Evolutionary conservation across 2,888 invertebrate genomes (phyloP).

Genomic region (Quadriops clusia): DNA sequence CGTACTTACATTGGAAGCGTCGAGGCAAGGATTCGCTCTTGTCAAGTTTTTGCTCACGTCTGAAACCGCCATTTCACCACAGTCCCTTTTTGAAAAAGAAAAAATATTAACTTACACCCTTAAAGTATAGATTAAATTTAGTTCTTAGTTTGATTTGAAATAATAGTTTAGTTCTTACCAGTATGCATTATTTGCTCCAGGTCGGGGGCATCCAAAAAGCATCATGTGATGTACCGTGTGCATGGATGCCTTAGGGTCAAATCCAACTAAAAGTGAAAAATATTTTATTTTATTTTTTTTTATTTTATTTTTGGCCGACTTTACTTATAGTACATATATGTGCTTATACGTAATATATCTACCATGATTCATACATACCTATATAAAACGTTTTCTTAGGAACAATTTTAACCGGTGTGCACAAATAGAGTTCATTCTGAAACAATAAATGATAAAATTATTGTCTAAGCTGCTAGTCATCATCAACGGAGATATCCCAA

Average conservation of each 20-base stretch:
- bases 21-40: conserved; percentile 63
- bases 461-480: neutral
- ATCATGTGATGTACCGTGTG: conserved; percentile 88
- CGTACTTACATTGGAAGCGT: conserved; percentile 53
- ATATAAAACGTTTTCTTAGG: conserved; percentile 67
- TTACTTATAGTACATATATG: no score
- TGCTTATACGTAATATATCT: no score
- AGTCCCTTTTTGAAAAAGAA: conserved; percentile 53
- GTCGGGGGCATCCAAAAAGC: conserved; percentile 76
- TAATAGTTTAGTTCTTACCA: conserved; percentile 47
- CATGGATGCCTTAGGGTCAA: conserved; percentile 85
- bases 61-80: conserved; percentile 76
- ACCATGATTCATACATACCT: conserved; percentile 41
- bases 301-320: no score
- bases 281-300: conserved; percentile 1
- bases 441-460: conserved; percentile 28
- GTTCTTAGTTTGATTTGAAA: conserved; percentile 1
- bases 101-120: neutral
- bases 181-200: conserved; percentile 56
- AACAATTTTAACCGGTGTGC: conserved; percentile 79
- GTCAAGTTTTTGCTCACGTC: conserved; percentile 34
- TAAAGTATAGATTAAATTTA: neutral
- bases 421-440: conserved; percentile 84
- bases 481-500: neutral
- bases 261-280: conserved; percentile 62